Base-by-base conservation (phyloP, 1,140 invertebrate species). In the Drosophila mayri region DNA sequence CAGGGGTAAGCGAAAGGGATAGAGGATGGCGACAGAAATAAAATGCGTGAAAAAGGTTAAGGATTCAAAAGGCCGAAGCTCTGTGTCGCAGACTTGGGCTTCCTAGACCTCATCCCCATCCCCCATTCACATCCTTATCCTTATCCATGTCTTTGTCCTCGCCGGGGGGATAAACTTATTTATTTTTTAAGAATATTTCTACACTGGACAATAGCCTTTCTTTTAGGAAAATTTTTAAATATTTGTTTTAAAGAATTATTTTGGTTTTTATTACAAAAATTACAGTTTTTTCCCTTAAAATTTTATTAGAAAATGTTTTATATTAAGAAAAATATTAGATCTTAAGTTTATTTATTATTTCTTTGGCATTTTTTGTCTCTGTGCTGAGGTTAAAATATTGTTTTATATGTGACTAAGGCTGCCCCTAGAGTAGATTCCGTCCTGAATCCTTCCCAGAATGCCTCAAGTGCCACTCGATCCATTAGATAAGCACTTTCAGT, bases 1-100 rank as follows among this genome's bases (percentile, higher is more conserved):
- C 35, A 1, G 50, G 32, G 50, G 12, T 5, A 35, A 4, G 35
- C 3, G 28, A 30, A 37, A 0, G 50, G 32, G 20, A 16, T 16
- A 22, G 32, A 14, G 20, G 7, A 16, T 54, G 30, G 30, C 30
- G 59, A 28, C 57, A 14, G 59, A 20, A 38, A 66, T 37, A 37
- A 66, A 66, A 66, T 66, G 63, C 63, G 63, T 66, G 63, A 66
- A 66, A 66, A 66, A 66, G 63, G 63, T 61, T 66, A 16, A 35
- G 22, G 55, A 46, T 44, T 18, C 32, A 16, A 9, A 9, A 54
- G 50, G 50, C 50, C 32, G 30, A 4, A 54, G 50, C 32, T 16
- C 4, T 54, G 50, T 54, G 30, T 35, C 50, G 18, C 50, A 0
- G 25, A 16, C 50, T 54, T 54, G 18, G 32, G 14, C 20, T 37